phyloP scores from a whole-genome alignment of 2,113 vertebrate species.

The Austrofundulus limnaeus region DNA sequence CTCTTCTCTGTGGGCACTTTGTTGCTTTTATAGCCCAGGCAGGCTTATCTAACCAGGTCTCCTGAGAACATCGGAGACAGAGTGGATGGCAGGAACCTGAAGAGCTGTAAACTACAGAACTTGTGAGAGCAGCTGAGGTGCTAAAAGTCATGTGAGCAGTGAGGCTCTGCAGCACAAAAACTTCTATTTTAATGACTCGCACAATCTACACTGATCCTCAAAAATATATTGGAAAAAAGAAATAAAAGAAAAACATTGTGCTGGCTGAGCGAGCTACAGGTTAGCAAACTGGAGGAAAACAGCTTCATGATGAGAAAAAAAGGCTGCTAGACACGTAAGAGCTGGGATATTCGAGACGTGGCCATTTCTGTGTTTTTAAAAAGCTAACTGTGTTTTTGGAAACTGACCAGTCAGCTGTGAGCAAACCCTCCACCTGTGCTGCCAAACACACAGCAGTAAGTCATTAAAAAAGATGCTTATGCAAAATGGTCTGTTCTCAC shows the following conservation, averaged over 20 bases:
- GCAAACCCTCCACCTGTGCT: conserved; percentile 22
- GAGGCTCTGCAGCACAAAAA: conserved; percentile 15
- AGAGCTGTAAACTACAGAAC: conserved; percentile 31
- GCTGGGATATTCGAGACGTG: conserved; percentile 1
- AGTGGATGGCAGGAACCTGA: conserved; percentile 6
- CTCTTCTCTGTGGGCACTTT: conserved; percentile 52
- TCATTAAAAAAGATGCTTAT: conserved; percentile 28
- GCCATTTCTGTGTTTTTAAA: conserved; percentile 14
- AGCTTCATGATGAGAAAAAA: not conserved
- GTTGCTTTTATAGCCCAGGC: conserved; percentile 60
- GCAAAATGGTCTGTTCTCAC: conserved; percentile 27
- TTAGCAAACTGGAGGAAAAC: not conserved
- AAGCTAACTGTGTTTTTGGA: conserved; percentile 19
- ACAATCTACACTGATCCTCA: conserved; percentile 24
- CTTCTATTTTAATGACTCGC: conserved; percentile 53
- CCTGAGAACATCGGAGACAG: conserved; percentile 45
- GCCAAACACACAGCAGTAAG: conserved; percentile 24
- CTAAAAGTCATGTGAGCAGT: conserved; percentile 39
- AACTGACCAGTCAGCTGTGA: conserved; percentile 32
- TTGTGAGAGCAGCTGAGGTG: conserved; percentile 25
- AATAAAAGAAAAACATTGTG: not conserved
- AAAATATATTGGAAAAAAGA: not conserved
- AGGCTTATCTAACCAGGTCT: conserved; percentile 68
- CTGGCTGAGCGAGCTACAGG: not conserved
- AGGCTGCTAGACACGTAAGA: not conserved